Conservation (phyloP, 1,140 invertebrate genomes). For the Drosophila tropicalis region DNA sequence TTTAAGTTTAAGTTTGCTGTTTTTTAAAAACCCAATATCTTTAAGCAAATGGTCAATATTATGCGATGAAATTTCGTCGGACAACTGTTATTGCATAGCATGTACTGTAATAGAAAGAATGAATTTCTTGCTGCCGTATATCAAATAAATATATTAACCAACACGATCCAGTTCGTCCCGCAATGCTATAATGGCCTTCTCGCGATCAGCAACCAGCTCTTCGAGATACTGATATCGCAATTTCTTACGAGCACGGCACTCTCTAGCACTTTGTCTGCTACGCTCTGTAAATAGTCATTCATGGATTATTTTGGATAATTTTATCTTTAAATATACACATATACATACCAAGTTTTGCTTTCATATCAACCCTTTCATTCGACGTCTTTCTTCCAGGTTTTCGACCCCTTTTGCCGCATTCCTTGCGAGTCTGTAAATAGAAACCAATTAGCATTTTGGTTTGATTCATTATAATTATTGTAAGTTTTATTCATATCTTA, state of each 20-base stretch:
- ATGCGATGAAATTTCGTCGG: too few species aligned
- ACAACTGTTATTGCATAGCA: too few species aligned
- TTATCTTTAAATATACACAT: slow-evolving; percentile 39
- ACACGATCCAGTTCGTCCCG: too few species aligned
- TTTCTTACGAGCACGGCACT: slow-evolving; percentile 98
- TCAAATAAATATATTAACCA: too few species aligned
- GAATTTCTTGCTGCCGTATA: too few species aligned
- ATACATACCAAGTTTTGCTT: slow-evolving; percentile 94
- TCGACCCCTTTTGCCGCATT: slow-evolving; percentile 92
- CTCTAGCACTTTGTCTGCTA: slow-evolving; percentile 97
- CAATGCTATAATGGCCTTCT: slow-evolving; percentile 95
- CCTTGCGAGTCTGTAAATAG: slow-evolving; percentile 85
- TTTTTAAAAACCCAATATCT: too few species aligned
- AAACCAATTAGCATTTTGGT: neutral
- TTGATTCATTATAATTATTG: too few species aligned
- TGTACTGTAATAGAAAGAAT: too few species aligned
- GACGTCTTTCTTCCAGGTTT: slow-evolving; percentile 93
- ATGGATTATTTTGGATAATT: neutral
- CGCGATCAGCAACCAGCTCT: slow-evolving; percentile 95
- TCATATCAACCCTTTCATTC: slow-evolving; percentile 95
- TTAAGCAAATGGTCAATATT: too few species aligned
- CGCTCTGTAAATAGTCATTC: slow-evolving; percentile 87
- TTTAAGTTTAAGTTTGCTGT: too few species aligned
- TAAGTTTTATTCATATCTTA: neutral
- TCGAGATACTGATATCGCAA: slow-evolving; percentile 98